phyloP scores from a whole-genome alignment of 2,797 vertebrate species.

The Sylvia borin region DNA sequence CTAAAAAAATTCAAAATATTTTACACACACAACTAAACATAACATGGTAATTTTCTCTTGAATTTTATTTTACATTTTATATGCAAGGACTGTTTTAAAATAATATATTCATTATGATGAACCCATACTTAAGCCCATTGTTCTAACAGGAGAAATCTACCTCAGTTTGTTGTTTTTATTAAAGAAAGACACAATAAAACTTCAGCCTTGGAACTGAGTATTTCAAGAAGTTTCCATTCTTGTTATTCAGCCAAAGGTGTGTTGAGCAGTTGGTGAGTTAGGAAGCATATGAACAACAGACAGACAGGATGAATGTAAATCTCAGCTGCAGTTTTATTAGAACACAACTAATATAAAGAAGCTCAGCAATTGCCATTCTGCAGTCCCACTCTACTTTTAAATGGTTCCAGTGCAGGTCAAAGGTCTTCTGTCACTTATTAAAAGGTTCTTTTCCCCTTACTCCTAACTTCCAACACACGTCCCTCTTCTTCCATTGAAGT shows the following conservation, averaged over 20 bases:
- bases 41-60: background rate
- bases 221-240: background rate
- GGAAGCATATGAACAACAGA: background rate
- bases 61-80: background rate
- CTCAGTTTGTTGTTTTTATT: background rate
- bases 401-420: background rate
- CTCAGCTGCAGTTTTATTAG: background rate
- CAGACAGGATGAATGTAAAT: background rate
- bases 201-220: background rate
- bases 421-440: background rate
- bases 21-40: background rate
- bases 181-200: background rate
- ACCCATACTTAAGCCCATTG: background rate
- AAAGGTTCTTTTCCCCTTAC: background rate
- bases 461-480: background rate
- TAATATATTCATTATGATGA: background rate
- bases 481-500: background rate
- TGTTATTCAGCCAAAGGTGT: constrained; percentile 31
- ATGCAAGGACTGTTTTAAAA: background rate
- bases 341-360: background rate
- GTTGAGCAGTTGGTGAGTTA: constrained; percentile 1
- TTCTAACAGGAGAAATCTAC: background rate
- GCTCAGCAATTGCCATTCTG: background rate
- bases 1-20: background rate
- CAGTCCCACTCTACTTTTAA: background rate